A percentile compares a stretch with the other conserved stretches of the same genome.
Evolutionary conservation across 2,888 invertebrate genomes (phyloP).

Genomic region (Drosophila rellima): DNA sequence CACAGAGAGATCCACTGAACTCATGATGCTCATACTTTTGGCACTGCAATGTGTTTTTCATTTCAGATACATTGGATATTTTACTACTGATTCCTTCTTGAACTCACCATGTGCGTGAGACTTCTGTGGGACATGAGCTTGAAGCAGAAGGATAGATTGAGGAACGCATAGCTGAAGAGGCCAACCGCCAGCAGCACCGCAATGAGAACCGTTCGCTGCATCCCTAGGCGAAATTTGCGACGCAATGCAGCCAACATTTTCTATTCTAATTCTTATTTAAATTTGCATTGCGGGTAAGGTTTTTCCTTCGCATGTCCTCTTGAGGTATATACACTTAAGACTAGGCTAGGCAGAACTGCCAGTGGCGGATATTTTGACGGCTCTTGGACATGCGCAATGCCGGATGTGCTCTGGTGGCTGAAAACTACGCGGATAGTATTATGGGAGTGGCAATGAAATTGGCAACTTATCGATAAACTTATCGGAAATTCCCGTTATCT

Average conservation of each 20-base stretch:
- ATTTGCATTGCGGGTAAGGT: constrained; percentile 41
- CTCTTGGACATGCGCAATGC: constrained; percentile 58
- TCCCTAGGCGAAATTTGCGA: constrained; percentile 82
- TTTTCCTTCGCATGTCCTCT: constrained; percentile 26
- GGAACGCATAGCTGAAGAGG: constrained; percentile 82
- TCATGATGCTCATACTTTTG: constrained; percentile 81
- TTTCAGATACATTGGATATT: not conserved
- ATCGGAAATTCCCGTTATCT: not conserved
- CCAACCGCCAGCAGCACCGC: constrained; percentile 77
- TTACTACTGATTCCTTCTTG: not conserved
- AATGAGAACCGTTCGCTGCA: constrained; percentile 81
- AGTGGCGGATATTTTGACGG: constrained; percentile 34
- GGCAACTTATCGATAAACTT: constrained; percentile 27
- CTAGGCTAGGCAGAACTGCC: constrained; percentile 25
- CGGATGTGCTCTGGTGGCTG: not conserved
- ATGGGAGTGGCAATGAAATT: constrained; percentile 45
- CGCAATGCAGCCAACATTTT: constrained; percentile 83
- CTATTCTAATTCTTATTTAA: constrained; percentile 14
- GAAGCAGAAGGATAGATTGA: constrained; percentile 84
- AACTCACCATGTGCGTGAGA: constrained; percentile 83
- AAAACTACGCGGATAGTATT: not conserved
- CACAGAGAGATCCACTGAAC: constrained; percentile 84
- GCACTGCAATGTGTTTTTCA: constrained; percentile 64
- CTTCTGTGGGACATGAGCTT: constrained; percentile 83
- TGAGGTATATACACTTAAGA: constrained; percentile 37